Evolutionary conservation across 2,888 invertebrate species (phyloP).

Genomic region (Shargacucullia verbasci): DNA sequence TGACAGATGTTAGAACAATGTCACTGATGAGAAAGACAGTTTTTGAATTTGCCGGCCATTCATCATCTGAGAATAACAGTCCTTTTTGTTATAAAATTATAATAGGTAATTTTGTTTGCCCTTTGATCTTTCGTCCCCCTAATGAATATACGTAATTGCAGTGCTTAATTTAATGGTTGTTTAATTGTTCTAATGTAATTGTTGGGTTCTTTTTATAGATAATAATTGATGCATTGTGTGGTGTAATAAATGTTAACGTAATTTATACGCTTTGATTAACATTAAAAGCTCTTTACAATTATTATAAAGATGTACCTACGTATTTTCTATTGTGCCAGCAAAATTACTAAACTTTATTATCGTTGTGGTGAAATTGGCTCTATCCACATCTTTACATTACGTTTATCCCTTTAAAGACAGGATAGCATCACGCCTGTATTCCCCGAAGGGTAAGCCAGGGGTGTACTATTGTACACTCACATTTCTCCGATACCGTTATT

Average conservation of each 20-base stretch:
- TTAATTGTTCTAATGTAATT: constrained; percentile 42
- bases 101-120: constrained; percentile 43
- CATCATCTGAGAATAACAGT: constrained; percentile 43
- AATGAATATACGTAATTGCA: constrained; percentile 47
- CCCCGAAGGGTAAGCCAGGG: too few species aligned
- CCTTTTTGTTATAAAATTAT: constrained; percentile 37
- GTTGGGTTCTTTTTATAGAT: constrained; percentile 19
- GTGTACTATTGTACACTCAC: too few species aligned
- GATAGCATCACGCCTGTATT: too few species aligned
- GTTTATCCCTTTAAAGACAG: too few species aligned
- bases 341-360: too few species aligned
- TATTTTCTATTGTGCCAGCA: too few species aligned
- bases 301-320: too few species aligned
- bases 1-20: constrained; percentile 50
- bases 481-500: too few species aligned
- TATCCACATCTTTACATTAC: too few species aligned
- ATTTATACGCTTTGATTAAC: constrained; percentile 31
- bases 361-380: too few species aligned
- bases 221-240: constrained; percentile 39
- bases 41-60: constrained; percentile 51
- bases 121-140: constrained; percentile 34
- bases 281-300: constrained; percentile 25
- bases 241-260: constrained; percentile 37
- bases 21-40: constrained; percentile 43
- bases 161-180: constrained; percentile 37